Base-by-base conservation (phyloP, 2,797 vertebrate species). In the Silurus lanzhouensis region DNA sequence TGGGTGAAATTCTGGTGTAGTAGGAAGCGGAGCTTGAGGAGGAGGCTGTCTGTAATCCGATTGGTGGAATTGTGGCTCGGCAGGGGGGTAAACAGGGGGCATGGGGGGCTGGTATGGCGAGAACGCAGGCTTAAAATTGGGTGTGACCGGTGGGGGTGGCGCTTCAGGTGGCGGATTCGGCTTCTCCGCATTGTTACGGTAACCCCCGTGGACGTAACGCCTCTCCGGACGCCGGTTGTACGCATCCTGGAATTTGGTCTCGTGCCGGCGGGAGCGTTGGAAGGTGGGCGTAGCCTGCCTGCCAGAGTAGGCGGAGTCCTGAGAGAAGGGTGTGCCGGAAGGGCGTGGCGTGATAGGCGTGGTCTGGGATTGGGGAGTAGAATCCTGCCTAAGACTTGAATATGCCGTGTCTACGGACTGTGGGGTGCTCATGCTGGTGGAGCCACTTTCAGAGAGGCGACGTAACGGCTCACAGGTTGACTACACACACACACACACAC, bases 241-340 rank as follows among this genome's bases (percentile, higher is more conserved):
- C 6, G 98, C 97, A 0, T 99, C 97, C 6, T 97, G 97, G 89
- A 99, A 99, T 91, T 98, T 99, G 60, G 96, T 95, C 89, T 99
- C 97, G 0, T 97, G 97, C 71, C 98, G 93, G 84, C 98, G 94
- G 80, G 96, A 92, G 84, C 97, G 95, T 89, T 96, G 97, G 94
- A 97, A 98, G 9, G 97, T 96, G 0, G 98, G 98, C 0, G 98
- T 99, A 46, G 96, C 96, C 93, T 99, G 98, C 19, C 98, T 96
- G 90, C 98, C 99, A 60, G 98, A 98, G 91, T 96, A 99, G 86
- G 93, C 96, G 31, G 98, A 99, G 92, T 99, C 98, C 93, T 99
- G 98, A 22, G 98, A 99, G 94, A 96, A 99, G 0, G 98, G 98
- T 0, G 98, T 99, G 71, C 97, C 96, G 0, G 91, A 72, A 85